phyloP scores from a whole-genome alignment of 2,888 invertebrate genomes.

The Leucophenga maculata region DNA sequence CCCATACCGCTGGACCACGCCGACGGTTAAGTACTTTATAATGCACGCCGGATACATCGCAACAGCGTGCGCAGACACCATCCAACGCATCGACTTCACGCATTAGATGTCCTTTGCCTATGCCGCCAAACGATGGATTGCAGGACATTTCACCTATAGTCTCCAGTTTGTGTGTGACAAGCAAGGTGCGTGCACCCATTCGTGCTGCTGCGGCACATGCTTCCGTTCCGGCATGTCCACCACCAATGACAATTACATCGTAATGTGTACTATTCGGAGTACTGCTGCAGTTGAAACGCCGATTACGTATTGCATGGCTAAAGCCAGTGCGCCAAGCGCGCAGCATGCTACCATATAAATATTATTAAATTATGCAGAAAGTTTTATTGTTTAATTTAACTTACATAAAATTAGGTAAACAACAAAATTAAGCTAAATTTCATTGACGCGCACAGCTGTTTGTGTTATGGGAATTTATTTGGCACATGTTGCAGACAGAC shows the following conservation, averaged over 20 bases:
- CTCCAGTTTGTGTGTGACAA: conserved; percentile 87
- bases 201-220: conserved; percentile 87
- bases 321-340: too few species aligned
- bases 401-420: too few species aligned
- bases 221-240: conserved; percentile 93
- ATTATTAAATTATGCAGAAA: too few species aligned
- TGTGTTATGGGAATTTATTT: too few species aligned
- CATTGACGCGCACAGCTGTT: too few species aligned
- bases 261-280: conserved; percentile 38
- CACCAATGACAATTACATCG: conserved; percentile 90
- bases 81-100: conserved; percentile 90
- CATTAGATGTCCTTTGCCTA: conserved; percentile 92
- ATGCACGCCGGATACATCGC: conserved; percentile 85
- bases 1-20: conserved; percentile 93
- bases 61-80: conserved; percentile 86
- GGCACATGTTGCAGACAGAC: too few species aligned
- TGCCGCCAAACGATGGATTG: conserved; percentile 94
- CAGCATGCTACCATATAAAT: too few species aligned
- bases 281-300: neutral
- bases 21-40: conserved; percentile 85
- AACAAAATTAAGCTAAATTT: too few species aligned
- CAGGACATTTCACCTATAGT: conserved; percentile 96
- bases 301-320: too few species aligned
- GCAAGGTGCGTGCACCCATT: conserved; percentile 84
- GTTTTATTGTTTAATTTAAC: too few species aligned